A percentile compares a stretch with the other conserved stretches of the same genome.
These are phyloP conservation scores for Chrysaora quinquecirrha DNA, from an alignment of 30 jellyfish, hydroid and myxozoan species.

Conservation along the genomic window DNA sequence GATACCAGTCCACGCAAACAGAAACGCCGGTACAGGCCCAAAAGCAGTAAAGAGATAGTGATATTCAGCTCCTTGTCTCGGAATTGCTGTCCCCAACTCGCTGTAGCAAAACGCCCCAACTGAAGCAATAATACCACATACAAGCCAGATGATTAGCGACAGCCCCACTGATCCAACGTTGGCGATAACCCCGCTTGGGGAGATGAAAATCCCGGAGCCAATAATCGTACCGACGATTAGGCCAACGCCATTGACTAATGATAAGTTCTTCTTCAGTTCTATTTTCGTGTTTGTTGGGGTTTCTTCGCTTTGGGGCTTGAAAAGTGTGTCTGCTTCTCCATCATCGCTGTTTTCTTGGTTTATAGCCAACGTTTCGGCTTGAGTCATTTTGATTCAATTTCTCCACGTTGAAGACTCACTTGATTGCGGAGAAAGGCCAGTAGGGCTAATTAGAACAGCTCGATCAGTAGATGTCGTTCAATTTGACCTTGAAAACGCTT, in stretches of 20 bases:
- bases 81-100: conserved; percentile 86
- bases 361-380: conserved; percentile 25
- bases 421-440: no score
- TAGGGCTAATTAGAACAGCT: no score
- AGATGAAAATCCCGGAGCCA: conserved; percentile 86
- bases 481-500: no score
- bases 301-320: neutral
- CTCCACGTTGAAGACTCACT: no score
- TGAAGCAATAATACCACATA: conserved; percentile 78
- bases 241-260: conserved; percentile 65
- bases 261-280: conserved; percentile 61
- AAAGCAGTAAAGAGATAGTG: conserved; percentile 52
- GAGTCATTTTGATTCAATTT: conserved; percentile 9
- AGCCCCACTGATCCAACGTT: conserved; percentile 83
- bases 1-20: conserved; percentile 81
- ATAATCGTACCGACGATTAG: conserved; percentile 84
- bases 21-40: conserved; percentile 89
- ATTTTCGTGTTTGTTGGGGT: no score
- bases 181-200: conserved; percentile 73
- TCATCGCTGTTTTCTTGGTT: conserved; percentile 7
- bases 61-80: conserved; percentile 75
- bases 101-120: conserved; percentile 82
- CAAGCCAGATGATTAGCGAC: conserved; percentile 74
- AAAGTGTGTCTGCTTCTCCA: neutral
- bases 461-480: no score